phyloP scores from a whole-genome alignment of 2,888 invertebrate genomes.

The Panopea generosa region DNA sequence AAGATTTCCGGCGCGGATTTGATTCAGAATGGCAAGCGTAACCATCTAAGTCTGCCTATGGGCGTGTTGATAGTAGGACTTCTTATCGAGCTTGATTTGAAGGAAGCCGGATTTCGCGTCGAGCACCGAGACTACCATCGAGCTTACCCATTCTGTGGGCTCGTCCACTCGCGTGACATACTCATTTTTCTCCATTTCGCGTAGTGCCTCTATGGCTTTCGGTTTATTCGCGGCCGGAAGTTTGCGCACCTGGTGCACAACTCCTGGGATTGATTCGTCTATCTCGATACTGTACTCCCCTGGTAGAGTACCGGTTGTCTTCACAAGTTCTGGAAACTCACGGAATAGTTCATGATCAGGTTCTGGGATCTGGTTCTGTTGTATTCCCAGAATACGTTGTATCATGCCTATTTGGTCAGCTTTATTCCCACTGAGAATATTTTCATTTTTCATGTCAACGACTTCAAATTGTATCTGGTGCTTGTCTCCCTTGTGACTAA shows the following conservation, averaged over 20 bases:
- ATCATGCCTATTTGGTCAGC: slow-evolving; percentile 35
- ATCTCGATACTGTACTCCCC: slow-evolving; percentile 14
- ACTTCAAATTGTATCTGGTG: slow-evolving; percentile 21
- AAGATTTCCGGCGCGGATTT: slow-evolving; percentile 57
- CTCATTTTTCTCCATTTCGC: slow-evolving; percentile 39
- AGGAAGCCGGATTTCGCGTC: no score
- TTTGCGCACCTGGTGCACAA: slow-evolving; percentile 25
- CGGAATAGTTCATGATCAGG: slow-evolving; percentile 1
- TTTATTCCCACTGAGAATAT: slow-evolving; percentile 21
- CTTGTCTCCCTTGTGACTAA: slow-evolving; percentile 16
- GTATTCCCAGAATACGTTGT: no score
- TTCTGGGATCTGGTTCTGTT: no score
- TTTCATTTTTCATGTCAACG: slow-evolving; percentile 27
- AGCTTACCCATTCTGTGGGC: slow-evolving; percentile 68
- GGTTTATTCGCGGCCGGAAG: slow-evolving; percentile 26
- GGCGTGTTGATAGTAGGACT: slow-evolving; percentile 68
- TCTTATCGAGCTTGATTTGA: slow-evolving; percentile 62
- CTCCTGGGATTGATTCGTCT: slow-evolving; percentile 18
- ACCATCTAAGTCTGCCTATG: no score
- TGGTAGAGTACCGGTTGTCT: slow-evolving; percentile 16
- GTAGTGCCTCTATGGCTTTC: slow-evolving; percentile 28
- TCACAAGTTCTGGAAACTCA: slow-evolving; percentile 22
- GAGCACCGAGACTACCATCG: slow-evolving; percentile 65
- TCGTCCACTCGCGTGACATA: slow-evolving; percentile 39
- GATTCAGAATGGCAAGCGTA: no score